Percentiles rank a stretch among this genome's conserved stretches.
phyloP scores from a whole-genome alignment of 2,113 vertebrate species.

The Ceyx margarethae region DNA sequence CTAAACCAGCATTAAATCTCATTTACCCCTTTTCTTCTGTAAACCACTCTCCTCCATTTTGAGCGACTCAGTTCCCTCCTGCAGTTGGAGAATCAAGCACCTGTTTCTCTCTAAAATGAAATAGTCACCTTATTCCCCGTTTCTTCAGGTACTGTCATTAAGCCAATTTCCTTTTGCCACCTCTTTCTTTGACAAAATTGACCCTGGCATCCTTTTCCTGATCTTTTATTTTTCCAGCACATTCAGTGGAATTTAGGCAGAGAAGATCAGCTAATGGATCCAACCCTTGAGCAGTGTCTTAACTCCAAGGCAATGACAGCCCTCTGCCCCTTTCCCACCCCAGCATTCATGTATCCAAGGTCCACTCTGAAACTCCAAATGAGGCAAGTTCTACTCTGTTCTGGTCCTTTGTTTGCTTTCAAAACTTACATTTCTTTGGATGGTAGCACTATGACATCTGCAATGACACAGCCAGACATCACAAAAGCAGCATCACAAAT shows the following conservation, averaged over 20 bases:
- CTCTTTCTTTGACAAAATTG: neutral
- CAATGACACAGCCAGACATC: neutral
- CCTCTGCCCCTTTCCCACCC: neutral
- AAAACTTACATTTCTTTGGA: neutral
- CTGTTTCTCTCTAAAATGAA: neutral
- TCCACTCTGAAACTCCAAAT: neutral
- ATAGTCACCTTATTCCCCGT: neutral
- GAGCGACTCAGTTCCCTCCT: neutral
- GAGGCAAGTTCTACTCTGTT: neutral
- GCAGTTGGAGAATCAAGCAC: neutral
- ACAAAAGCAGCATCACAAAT: neutral
- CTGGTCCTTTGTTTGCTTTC: neutral
- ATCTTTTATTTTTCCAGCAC: neutral
- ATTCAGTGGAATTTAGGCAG: neutral
- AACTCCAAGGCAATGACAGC: neutral
- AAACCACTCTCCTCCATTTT: neutral
- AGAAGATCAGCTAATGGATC: neutral
- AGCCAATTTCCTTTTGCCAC: neutral
- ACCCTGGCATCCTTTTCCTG: rapidly evolving
- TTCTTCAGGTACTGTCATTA: neutral
- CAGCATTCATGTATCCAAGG: neutral
- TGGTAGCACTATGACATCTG: neutral
- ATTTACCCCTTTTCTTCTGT: neutral
- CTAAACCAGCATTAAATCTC: neutral
- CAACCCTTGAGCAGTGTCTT: neutral